phyloP scores from a whole-genome alignment of 1,140 invertebrate genomes.

The Lepidurus apus region DNA sequence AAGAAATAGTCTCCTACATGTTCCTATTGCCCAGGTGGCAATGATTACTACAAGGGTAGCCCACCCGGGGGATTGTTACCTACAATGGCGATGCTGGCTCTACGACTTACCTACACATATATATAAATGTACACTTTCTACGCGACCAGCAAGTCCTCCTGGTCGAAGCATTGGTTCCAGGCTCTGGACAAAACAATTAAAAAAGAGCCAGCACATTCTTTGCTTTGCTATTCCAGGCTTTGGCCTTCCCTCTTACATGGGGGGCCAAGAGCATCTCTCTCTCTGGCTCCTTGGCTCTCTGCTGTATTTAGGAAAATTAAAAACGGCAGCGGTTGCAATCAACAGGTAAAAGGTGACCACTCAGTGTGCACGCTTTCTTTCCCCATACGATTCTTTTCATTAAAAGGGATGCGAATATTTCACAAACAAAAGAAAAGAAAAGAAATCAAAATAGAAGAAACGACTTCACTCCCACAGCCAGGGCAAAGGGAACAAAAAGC shows the following conservation, averaged over 20 bases:
- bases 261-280: not conserved
- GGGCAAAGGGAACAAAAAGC: not conserved
- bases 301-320: not conserved
- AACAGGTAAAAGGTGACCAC: conserved; percentile 10
- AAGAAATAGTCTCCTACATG: conserved; percentile 3
- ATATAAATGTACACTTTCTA: not conserved
- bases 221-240: not conserved
- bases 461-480: not conserved
- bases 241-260: not conserved
- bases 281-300: not conserved
- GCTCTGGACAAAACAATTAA: not conserved
- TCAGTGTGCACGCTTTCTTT: not conserved
- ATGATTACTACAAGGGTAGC: conserved; percentile 10
- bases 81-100: not conserved
- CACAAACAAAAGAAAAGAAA: not conserved
- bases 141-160: not conserved
- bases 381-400: not conserved
- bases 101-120: too few relatives aligned
- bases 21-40: conserved; percentile 1
- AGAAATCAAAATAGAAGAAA: not conserved
- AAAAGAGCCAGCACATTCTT: not conserved
- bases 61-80: not conserved
- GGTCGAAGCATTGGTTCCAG: not conserved
- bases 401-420: not conserved
- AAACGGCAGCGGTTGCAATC: conserved; percentile 10